A percentile compares a stretch with the other conserved stretches of the same genome.
phyloP scores from a whole-genome alignment of 2,113 vertebrate species.

The Eulemur macaco region DNA sequence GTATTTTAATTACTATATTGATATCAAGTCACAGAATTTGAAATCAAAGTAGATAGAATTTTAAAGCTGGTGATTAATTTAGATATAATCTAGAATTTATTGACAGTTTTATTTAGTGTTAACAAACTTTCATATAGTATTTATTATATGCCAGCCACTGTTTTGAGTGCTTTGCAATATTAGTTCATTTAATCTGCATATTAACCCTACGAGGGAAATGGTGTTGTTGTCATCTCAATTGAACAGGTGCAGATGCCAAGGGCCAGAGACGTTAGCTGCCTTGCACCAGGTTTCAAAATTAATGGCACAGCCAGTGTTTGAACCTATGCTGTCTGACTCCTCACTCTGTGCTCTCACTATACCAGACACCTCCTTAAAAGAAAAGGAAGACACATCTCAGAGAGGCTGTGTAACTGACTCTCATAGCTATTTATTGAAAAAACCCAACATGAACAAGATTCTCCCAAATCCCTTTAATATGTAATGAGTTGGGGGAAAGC shows the following conservation, averaged over 20 bases:
- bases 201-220: not conserved
- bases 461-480: not conserved
- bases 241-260: not conserved
- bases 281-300: not conserved
- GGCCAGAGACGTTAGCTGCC: accelerated
- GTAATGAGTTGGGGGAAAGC: not conserved
- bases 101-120: not conserved
- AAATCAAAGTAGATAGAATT: not conserved
- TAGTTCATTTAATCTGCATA: not conserved
- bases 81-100: not conserved
- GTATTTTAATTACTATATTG: not conserved
- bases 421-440: not conserved
- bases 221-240: not conserved
- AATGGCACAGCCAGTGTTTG: not conserved
- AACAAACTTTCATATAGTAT: not conserved
- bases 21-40: not conserved
- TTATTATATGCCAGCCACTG: not conserved
- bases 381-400: not conserved
- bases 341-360: not conserved
- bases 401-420: not conserved
- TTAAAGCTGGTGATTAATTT: not conserved
- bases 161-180: not conserved
- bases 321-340: not conserved
- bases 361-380: not conserved
- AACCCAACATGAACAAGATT: not conserved